Evolutionary conservation across 2,888 invertebrate genomes (phyloP).

Genomic region (Liodrosophila aerea): DNA sequence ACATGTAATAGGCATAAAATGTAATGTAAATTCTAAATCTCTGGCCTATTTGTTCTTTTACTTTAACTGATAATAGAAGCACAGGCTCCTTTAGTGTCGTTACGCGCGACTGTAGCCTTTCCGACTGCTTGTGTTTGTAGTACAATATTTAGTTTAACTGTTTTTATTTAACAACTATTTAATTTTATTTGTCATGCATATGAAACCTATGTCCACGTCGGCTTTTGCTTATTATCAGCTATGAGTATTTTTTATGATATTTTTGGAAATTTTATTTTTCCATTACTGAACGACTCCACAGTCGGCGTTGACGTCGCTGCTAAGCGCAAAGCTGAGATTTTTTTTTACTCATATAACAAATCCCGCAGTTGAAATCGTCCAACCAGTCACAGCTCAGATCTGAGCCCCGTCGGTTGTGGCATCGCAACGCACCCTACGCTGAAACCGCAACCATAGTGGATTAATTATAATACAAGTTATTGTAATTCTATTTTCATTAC

Average conservation of each 20-base stretch:
- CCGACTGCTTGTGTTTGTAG: no score
- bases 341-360: conserved; percentile 47
- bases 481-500: conserved; percentile 14
- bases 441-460: conserved; percentile 2
- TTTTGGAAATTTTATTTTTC: conserved; percentile 3
- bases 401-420: conserved; percentile 61
- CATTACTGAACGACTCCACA: neutral
- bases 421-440: conserved; percentile 25
- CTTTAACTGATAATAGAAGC: no score
- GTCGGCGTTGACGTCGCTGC: conserved; percentile 19
- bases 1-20: no score
- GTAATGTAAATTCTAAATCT: no score
- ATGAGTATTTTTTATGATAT: neutral
- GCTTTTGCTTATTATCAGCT: no score
- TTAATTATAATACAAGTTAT: conserved; percentile 21
- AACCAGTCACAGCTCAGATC: conserved; percentile 69
- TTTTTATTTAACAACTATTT: no score
- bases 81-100: no score
- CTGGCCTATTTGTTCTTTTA: no score
- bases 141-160: no score
- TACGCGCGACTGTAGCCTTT: no score
- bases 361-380: conserved; percentile 44
- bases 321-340: neutral
- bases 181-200: no score
- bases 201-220: no score